Evolutionary conservation across 2,888 invertebrate species (phyloP).

Genomic region (Pelosia muscerda): DNA sequence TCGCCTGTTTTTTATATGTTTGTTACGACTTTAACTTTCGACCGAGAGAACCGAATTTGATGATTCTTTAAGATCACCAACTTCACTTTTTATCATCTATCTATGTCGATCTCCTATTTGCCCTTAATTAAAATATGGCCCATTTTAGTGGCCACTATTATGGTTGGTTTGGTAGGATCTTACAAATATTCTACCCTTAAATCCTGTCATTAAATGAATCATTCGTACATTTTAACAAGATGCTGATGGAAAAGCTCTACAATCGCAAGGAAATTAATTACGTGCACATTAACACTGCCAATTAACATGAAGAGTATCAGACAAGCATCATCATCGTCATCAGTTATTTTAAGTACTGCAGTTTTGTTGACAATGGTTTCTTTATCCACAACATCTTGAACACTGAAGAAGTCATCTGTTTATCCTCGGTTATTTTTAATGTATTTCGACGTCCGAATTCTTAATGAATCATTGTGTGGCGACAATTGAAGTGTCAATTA

Average conservation of each 20-base stretch:
- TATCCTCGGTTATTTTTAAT: neutral
- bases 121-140: no score
- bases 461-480: neutral
- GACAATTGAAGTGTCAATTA: slow-evolving; percentile 4
- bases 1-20: no score
- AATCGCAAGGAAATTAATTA: no score
- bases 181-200: neutral
- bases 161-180: neutral
- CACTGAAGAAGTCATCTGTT: neutral
- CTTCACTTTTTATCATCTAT: neutral
- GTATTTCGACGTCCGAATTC: neutral
- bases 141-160: neutral
- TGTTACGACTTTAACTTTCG: no score
- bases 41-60: no score
- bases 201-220: neutral
- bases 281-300: no score
- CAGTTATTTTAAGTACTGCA: neutral
- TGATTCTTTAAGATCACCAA: no score
- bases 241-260: neutral
- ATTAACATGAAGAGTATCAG: no score
- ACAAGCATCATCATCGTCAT: no score
- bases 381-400: neutral
- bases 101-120: neutral
- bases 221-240: neutral
- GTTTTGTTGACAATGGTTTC: neutral